These are phyloP conservation scores for Tretioscincus oriximinensis DNA, from an alignment of 2,113 vertebrate species.

Conservation along the genomic window DNA sequence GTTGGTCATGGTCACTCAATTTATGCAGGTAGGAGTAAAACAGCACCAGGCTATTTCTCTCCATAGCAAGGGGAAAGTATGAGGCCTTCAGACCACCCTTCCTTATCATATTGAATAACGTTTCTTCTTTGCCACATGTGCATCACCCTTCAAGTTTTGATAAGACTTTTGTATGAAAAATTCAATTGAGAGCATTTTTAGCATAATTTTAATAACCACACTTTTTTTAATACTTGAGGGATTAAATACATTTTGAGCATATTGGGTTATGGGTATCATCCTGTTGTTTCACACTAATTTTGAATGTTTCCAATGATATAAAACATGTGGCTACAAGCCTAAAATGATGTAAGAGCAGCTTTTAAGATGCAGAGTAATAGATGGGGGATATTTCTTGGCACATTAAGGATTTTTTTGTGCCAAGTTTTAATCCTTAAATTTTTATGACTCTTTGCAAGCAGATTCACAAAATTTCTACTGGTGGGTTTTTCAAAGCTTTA, in stretches of 20 bases:
- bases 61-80: not conserved
- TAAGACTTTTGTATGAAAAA: not conserved
- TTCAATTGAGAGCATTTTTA: not conserved
- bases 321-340: not conserved
- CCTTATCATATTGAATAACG: not conserved
- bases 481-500: conserved; percentile 12
- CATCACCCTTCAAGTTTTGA: not conserved
- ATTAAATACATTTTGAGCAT: not conserved
- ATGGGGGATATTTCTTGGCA: conserved; percentile 12
- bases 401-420: not conserved
- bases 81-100: too few species aligned
- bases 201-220: not conserved
- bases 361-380: not conserved
- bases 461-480: not conserved
- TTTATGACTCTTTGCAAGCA: not conserved
- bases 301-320: not conserved
- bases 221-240: not conserved
- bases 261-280: not conserved
- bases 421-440: conserved; percentile 9
- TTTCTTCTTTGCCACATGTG: not conserved
- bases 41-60: not conserved
- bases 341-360: not conserved
- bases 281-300: not conserved
- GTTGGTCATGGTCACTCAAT: too few species aligned
- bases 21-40: not conserved